Conservation (phyloP, 2,888 invertebrate genomes). For the Coelogynopora nodosa region DNA sequence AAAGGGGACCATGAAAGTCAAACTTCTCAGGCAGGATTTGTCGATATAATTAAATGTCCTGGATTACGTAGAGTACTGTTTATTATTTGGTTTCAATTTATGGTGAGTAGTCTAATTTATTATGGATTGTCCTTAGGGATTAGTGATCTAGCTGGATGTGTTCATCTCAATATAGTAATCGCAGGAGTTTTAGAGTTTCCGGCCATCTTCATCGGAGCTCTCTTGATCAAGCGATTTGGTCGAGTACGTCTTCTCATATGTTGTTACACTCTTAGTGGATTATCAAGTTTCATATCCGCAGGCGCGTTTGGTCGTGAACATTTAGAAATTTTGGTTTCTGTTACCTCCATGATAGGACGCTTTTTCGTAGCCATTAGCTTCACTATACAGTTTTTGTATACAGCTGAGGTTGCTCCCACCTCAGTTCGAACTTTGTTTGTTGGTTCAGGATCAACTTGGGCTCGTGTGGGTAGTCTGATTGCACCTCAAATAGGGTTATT, state of each 20-base stretch:
- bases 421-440: conserved; percentile 5
- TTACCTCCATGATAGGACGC: conserved; percentile 1
- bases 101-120: neutral
- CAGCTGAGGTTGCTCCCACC: neutral
- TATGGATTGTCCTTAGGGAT: neutral
- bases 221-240: neutral
- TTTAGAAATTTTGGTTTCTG: neutral
- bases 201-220: neutral
- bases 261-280: neutral
- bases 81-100: conserved; percentile 17
- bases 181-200: neutral
- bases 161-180: neutral
- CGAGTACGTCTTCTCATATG: neutral
- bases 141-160: neutral
- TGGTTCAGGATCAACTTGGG: neutral
- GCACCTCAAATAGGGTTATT: neutral
- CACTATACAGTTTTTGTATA: neutral
- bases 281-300: neutral
- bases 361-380: neutral
- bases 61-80: neutral
- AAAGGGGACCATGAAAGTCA: neutral
- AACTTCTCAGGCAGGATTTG: neutral
- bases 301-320: neutral
- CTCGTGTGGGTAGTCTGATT: neutral
- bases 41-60: neutral